Conservation (phyloP, 2,888 invertebrate species). For the Drosophila falleni region DNA sequence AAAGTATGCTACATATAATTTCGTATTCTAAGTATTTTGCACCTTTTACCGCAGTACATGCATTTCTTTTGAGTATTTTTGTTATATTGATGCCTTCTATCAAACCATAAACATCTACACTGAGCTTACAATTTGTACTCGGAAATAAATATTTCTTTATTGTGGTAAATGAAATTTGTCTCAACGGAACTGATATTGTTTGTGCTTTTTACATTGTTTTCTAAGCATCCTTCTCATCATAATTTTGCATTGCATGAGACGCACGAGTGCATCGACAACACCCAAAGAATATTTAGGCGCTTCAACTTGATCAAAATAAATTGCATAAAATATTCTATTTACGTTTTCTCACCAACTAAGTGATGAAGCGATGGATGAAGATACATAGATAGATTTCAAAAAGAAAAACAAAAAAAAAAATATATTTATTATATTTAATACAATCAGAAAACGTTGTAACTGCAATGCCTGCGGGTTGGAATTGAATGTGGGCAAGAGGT, state of each 20-base stretch:
- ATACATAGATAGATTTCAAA: background rate
- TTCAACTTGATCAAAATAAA: slow-evolving; percentile 71
- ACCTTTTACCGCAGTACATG: background rate
- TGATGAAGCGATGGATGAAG: background rate
- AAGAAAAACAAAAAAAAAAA: slow-evolving; percentile 37
- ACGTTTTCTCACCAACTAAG: slow-evolving; percentile 52
- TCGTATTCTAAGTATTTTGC: background rate
- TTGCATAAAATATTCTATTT: slow-evolving; percentile 79
- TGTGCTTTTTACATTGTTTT: slow-evolving; percentile 27
- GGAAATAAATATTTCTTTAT: slow-evolving; percentile 10
- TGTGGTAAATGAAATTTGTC: slow-evolving; percentile 27
- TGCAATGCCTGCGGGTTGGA: slow-evolving; percentile 60
- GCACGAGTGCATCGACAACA: slow-evolving; percentile 72
- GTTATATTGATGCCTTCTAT: background rate
- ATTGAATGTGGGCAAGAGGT: background rate
- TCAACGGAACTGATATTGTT: background rate
- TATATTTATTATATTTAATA: slow-evolving; percentile 65
- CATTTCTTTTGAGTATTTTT: background rate
- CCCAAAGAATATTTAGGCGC: slow-evolving; percentile 63
- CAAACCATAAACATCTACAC: background rate
- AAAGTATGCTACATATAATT: background rate
- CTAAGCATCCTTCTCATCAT: slow-evolving; percentile 24
- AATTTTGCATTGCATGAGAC: slow-evolving; percentile 63
- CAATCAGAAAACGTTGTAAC: slow-evolving; percentile 70
- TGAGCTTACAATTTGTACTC: background rate